A percentile compares a stretch with the other conserved stretches of the same genome.
These are phyloP conservation scores for Lepus europaeus DNA, from an alignment of 2,113 vertebrate genomes.

Conservation along the genomic window DNA sequence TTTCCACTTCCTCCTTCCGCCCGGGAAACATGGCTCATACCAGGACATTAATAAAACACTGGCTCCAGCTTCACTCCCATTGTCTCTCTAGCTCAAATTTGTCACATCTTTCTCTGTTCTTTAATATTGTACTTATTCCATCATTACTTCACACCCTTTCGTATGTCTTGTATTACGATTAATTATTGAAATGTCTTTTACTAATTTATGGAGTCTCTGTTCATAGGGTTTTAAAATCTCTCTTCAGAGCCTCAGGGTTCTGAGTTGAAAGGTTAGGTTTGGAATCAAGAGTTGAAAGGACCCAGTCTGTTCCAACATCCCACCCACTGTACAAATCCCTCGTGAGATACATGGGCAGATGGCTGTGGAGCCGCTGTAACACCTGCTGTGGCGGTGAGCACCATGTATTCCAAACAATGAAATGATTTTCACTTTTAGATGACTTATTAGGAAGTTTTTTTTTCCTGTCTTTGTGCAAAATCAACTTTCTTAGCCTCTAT, in stretches of 20 bases:
- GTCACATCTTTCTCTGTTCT: not conserved
- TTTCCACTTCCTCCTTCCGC: not conserved
- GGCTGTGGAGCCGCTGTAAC: slow-evolving; percentile 1
- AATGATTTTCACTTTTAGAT: not conserved
- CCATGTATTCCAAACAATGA: not conserved
- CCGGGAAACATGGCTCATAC: not conserved
- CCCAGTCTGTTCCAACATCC: not conserved
- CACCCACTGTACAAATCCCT: not conserved
- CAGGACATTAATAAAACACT: not conserved
- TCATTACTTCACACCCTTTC: not conserved
- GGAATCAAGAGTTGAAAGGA: slow-evolving; percentile 26
- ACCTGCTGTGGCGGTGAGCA: not conserved
- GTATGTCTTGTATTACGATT: not conserved
- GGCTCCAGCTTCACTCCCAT: not conserved
- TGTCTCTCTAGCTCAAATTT: not conserved
- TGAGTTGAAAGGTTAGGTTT: slow-evolving; percentile 1
- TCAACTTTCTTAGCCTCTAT: not conserved
- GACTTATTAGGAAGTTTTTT: not conserved
- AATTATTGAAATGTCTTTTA: not conserved
- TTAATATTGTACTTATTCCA: not conserved
- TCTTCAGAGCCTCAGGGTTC: not conserved
- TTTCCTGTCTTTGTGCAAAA: not conserved
- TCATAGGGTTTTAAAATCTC: slow-evolving; percentile 2
- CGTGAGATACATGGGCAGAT: not conserved
- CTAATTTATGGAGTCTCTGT: not conserved